These are phyloP conservation scores for Archilochus colubris DNA, from an alignment of 2,113 vertebrate species.

Conservation along the genomic window DNA sequence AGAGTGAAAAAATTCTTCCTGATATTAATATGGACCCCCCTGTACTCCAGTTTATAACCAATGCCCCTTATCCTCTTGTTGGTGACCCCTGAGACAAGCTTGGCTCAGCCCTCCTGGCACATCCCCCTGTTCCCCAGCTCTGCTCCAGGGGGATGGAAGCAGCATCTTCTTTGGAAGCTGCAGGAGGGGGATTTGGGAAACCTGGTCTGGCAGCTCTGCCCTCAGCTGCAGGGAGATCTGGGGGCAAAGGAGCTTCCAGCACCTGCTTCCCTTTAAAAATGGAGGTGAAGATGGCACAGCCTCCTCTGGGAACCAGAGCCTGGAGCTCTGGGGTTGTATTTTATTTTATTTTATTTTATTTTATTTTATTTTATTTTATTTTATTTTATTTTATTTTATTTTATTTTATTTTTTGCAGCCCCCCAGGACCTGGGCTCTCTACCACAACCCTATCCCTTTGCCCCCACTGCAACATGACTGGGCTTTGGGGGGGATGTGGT, in stretches of 20 bases:
- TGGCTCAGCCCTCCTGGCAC: no score
- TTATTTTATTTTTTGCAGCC: not conserved
- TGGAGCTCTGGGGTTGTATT: not conserved
- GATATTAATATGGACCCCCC: no score
- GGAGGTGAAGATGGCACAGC: not conserved
- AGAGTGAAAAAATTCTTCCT: no score
- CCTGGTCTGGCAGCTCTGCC: not conserved
- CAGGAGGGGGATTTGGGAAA: not conserved
- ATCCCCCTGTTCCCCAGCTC: not conserved
- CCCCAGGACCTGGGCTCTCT: fast-evolving
- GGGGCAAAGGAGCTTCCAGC: not conserved
- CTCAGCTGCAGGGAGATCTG: not conserved
- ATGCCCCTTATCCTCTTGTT: no score
- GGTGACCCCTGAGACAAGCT: no score
- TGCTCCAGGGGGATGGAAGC: not conserved
- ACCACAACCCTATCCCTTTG: fast-evolving
- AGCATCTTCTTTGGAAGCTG: not conserved
- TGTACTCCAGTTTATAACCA: no score
- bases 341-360: no score
- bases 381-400: no score
- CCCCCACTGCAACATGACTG: not conserved
- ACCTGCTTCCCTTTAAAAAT: not conserved
- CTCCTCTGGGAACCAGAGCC: no score
- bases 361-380: no score
- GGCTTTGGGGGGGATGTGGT: not conserved